A percentile compares a stretch with the other conserved stretches of the same genome.
phyloP scores from a whole-genome alignment of 53 echinoderm and acorn worm species.

The Temnopleurus reevesii region DNA sequence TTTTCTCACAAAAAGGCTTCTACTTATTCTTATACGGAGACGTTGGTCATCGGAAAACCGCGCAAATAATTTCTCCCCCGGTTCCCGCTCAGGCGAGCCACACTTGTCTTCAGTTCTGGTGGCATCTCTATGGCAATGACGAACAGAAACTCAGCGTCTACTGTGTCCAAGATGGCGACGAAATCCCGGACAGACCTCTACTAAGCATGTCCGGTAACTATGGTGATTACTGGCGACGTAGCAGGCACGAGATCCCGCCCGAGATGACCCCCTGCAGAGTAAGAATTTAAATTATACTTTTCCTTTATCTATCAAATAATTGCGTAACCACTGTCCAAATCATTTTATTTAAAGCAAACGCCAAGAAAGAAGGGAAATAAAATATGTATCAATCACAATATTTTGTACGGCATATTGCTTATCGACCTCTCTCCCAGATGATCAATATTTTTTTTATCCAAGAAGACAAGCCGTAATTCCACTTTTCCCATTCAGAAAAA shows the following conservation, averaged over 20 bases:
- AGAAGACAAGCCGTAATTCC: too few relatives aligned
- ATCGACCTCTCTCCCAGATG: too few relatives aligned
- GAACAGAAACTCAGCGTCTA: constrained; percentile 76
- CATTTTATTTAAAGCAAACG: too few relatives aligned
- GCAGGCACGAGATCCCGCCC: constrained; percentile 59
- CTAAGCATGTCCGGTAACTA: constrained; percentile 65
- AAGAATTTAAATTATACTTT: background rate
- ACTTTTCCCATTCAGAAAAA: too few relatives aligned
- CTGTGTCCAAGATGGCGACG: constrained; percentile 39
- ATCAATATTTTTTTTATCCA: too few relatives aligned
- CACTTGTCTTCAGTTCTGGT: constrained; percentile 87
- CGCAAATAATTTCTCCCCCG: constrained; percentile 68
- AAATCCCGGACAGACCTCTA: constrained; percentile 39
- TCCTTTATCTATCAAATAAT: background rate
- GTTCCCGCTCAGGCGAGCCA: constrained; percentile 19
- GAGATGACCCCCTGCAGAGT: constrained; percentile 60
- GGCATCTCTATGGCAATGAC: constrained; percentile 82
- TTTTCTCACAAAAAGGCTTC: background rate
- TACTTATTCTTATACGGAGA: constrained; percentile 40
- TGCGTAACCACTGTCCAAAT: too few relatives aligned
- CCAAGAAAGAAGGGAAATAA: too few relatives aligned
- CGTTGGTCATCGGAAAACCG: constrained; percentile 48
- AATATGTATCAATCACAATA: too few relatives aligned
- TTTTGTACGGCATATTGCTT: too few relatives aligned
- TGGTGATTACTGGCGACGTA: constrained; percentile 77